Evolutionary conservation across 2,797 vertebrate genomes (phyloP), one percentile per base, ranked within the genome.

Genomic region (Melopsittacus undulatus): DNA sequence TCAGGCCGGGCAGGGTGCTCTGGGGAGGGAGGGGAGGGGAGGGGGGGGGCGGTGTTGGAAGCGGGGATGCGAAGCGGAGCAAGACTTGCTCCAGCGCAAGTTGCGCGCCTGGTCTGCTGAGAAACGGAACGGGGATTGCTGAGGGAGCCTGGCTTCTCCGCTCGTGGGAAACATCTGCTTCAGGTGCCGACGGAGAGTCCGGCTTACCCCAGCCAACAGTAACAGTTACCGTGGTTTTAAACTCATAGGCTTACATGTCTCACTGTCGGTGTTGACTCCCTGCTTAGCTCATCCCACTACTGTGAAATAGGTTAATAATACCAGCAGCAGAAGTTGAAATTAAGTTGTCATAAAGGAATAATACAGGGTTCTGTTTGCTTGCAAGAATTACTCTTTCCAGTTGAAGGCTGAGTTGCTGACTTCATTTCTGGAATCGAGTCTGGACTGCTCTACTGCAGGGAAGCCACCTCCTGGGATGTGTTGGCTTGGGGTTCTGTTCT

Each of bases 181-280:
- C 34, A 36, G 56, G 56, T 11, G 56, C 56, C 17, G 30, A 21
- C 52, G 12, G 56, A 24, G n/a, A 17, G 56, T 3, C 34, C 34
- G 23, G 5, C 56, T 36, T 36, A 36, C 23, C n/a, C n/a, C 56
- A 36, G 4, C n/a, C 56, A 36, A 2, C 56, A 36, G 32, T 2
- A 27, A 15, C 36, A 0, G 10, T 12, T n/a, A 3, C 1, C 1
- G 1, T 9, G 8, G 5, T 18, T 19, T n/a, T 6, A 4, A 56
- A 67, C 19, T 4, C 26, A 5, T 4, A 1, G 46, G 57, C 46
- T 75, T 10, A 3, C 42, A 40, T 34, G 10, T 42, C 57, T 62
- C 52, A 2, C 5, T 4, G 7, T 9, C 22, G 16, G 26, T 17
- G 62, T 5, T 8, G 48, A 1, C 27, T 19, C n/a, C 11, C 36